Conservation (phyloP, 1,140 invertebrate genomes). For the Chironomus tepperi region DNA sequence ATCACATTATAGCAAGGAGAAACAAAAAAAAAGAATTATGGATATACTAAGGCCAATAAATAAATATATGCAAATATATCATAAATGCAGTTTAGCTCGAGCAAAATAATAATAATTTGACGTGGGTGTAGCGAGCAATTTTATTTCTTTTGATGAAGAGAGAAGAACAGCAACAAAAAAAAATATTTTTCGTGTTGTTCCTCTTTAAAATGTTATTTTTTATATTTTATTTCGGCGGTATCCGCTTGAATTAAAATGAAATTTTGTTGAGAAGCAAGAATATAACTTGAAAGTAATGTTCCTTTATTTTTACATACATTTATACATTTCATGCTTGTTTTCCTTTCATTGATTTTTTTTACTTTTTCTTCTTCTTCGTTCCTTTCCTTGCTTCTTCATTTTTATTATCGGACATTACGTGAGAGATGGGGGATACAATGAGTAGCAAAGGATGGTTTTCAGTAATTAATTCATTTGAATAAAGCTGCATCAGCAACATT, state of each 20-base stretch:
- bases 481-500: neutral
- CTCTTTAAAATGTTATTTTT: neutral
- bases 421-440: neutral
- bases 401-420: neutral
- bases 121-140: conserved; percentile 11
- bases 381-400: neutral
- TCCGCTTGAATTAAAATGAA: neutral
- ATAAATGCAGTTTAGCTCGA: conserved; percentile 20
- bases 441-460: neutral
- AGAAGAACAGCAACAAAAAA: neutral
- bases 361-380: neutral
- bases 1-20: too few species aligned
- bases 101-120: neutral
- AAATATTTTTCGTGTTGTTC: neutral
- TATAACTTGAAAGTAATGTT: conserved; percentile 2
- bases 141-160: neutral
- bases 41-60: neutral
- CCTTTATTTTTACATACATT: neutral
- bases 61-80: conserved; percentile 16
- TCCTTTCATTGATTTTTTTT: conserved; percentile 5
- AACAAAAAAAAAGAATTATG: neutral
- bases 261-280: neutral
- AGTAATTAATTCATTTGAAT: conserved; percentile 23
- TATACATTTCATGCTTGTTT: neutral
- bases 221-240: neutral